Evolutionary conservation across 2,113 vertebrate genomes (phyloP).

Genomic region (Glareola pratincola): DNA sequence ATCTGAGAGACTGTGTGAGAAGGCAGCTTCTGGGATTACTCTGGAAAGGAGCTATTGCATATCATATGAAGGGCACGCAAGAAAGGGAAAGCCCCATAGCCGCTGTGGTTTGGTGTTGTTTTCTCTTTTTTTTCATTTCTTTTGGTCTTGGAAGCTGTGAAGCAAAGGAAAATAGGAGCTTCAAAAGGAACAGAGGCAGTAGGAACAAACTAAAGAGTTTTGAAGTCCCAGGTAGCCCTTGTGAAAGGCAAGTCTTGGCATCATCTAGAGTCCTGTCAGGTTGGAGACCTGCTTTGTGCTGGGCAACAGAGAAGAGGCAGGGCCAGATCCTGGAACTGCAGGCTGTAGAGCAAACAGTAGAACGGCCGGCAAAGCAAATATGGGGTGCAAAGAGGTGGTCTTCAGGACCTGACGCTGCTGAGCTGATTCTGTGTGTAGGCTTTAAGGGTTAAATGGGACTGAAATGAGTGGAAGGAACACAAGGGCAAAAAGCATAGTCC

Average conservation of each 20-base stretch:
- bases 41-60: neutral
- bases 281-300: neutral
- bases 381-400: neutral
- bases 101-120: too few species aligned
- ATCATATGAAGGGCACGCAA: too few species aligned
- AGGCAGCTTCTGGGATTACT: neutral
- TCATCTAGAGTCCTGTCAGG: neutral
- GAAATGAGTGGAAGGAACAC: neutral
- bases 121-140: neutral
- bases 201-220: neutral
- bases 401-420: neutral
- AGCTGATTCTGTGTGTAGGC: neutral
- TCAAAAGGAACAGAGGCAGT: neutral
- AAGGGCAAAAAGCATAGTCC: too few species aligned
- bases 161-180: neutral
- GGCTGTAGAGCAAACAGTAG: neutral
- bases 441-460: neutral
- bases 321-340: too few species aligned
- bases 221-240: neutral
- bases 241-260: accelerated
- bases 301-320: neutral
- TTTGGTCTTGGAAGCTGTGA: neutral
- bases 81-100: neutral
- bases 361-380: too few species aligned
- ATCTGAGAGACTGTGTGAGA: neutral